Evolutionary conservation across 1,140 invertebrate genomes (phyloP).

Genomic region (Ctenoplectra terminalis): DNA sequence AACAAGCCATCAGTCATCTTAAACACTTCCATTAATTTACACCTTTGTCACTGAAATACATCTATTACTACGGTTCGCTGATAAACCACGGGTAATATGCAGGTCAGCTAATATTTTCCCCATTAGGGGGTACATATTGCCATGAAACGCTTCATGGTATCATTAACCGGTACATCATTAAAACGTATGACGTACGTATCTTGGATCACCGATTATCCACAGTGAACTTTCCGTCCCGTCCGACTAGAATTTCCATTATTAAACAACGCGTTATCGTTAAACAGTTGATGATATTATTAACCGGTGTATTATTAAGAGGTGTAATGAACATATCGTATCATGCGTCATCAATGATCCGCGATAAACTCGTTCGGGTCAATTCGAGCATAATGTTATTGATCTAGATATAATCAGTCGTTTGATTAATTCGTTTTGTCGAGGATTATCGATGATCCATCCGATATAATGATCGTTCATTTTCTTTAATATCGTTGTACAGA

Average conservation of each 20-base stretch:
- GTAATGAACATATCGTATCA: background rate
- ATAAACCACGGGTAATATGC: background rate
- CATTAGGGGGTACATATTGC: background rate
- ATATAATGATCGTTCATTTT: background rate
- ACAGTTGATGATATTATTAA: slow-evolving; percentile 6
- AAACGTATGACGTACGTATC: background rate
- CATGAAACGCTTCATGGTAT: background rate
- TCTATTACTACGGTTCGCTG: background rate
- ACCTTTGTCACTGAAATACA: background rate
- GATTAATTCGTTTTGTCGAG: background rate
- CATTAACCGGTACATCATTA: background rate
- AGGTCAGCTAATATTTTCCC: background rate
- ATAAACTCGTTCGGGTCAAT: background rate
- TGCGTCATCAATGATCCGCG: background rate
- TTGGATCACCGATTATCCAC: background rate
- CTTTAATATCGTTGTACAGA: background rate
- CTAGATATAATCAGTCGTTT: background rate
- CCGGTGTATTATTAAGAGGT: background rate
- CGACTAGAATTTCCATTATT: slow-evolving; percentile 13
- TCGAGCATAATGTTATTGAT: background rate
- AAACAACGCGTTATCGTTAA: too few relatives aligned
- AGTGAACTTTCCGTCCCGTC: background rate
- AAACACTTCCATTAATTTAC: background rate
- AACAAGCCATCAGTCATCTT: background rate
- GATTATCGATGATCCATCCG: background rate